Percentiles rank a stretch among this genome's conserved stretches.
Evolutionary conservation across 2,113 vertebrate species (phyloP).

Genomic region (Megaleporinus macrocephalus): DNA sequence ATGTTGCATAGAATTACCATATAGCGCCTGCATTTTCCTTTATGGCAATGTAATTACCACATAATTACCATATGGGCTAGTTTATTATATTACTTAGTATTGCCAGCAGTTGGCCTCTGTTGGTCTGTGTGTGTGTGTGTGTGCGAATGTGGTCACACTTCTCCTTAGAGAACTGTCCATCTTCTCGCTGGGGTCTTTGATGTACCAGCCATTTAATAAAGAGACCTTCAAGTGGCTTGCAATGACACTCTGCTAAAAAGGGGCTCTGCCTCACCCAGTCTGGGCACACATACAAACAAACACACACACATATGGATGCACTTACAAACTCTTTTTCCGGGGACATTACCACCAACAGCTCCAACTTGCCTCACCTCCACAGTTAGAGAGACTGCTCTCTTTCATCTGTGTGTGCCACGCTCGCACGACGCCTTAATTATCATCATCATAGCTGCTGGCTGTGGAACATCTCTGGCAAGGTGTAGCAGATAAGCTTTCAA

Average conservation of each 20-base stretch:
- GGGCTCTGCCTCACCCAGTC: background rate
- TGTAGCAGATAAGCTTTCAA: constrained; percentile 51
- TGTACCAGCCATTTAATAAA: constrained; percentile 56
- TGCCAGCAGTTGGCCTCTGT: background rate
- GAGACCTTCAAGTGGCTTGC: constrained; percentile 40
- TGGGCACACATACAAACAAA: constrained; percentile 20
- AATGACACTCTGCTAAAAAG: constrained; percentile 21
- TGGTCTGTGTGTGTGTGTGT: background rate
- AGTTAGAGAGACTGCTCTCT: constrained; percentile 10
- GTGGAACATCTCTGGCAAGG: constrained; percentile 52
- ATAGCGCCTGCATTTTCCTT: no score
- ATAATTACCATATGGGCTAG: no score
- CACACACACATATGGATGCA: constrained; percentile 29
- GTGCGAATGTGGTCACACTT: constrained; percentile 10
- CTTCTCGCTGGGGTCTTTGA: constrained; percentile 52
- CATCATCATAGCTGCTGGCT: constrained; percentile 32
- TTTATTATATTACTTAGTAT: no score
- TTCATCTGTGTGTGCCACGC: constrained; percentile 46
- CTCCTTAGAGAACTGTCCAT: constrained; percentile 8
- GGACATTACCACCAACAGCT: constrained; percentile 39
- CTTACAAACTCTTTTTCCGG: constrained; percentile 41
- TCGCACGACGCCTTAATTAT: constrained; percentile 52
- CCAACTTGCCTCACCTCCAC: constrained; percentile 38
- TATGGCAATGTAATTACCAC: no score
- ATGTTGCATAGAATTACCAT: no score